Evolutionary conservation across 2,888 invertebrate genomes (phyloP).

Genomic region (Trachelus troglodyta): DNA sequence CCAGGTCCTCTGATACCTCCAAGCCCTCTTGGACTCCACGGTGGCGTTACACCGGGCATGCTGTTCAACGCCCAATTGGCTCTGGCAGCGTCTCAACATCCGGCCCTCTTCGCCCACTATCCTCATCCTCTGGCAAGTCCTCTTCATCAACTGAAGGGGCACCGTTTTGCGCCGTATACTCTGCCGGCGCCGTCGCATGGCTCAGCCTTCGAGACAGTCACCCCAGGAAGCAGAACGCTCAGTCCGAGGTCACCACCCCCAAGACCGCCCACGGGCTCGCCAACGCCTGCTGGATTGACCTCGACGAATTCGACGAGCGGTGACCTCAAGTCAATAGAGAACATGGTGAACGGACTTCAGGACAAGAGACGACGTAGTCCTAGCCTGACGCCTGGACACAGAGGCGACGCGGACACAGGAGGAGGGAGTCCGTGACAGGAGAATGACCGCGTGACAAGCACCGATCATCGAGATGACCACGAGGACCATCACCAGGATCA

Average conservation of each 20-base stretch:
- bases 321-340: constrained; percentile 95
- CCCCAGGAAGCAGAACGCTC: constrained; percentile 76
- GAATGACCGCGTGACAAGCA: constrained; percentile 54
- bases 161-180: constrained; percentile 91
- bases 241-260: constrained; percentile 73
- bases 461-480: constrained; percentile 42
- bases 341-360: constrained; percentile 96
- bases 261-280: constrained; percentile 71
- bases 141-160: constrained; percentile 77
- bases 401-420: constrained; percentile 54
- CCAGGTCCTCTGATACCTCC: constrained; percentile 77
- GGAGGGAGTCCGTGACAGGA: constrained; percentile 65
- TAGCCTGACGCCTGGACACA: constrained; percentile 53
- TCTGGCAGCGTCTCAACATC: constrained; percentile 85
- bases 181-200: constrained; percentile 80
- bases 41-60: constrained; percentile 83
- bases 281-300: constrained; percentile 69
- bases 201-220: constrained; percentile 91
- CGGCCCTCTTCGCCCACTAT: constrained; percentile 77
- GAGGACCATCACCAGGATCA: constrained; percentile 12
- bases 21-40: constrained; percentile 74
- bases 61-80: constrained; percentile 91
- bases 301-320: constrained; percentile 73
- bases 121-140: constrained; percentile 78
- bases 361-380: constrained; percentile 72